These are phyloP conservation scores for Catotricha subobsoleta DNA, from an alignment of 2,888 invertebrate genomes.

Conservation along the genomic window DNA sequence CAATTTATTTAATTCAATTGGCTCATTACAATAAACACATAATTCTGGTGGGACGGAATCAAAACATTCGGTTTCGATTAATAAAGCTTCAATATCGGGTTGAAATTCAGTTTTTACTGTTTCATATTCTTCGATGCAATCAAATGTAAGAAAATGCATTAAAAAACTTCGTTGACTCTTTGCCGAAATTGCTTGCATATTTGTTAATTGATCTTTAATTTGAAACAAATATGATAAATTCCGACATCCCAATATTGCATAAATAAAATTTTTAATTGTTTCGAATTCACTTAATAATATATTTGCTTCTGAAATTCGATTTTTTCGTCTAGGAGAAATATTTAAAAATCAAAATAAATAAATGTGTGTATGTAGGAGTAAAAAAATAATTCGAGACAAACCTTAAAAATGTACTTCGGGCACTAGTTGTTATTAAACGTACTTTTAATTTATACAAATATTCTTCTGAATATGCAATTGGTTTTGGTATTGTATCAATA, in stretches of 20 bases:
- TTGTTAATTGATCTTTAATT: not conserved
- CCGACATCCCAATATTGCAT: not conserved
- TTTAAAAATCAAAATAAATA: too few species aligned
- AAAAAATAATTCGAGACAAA: too few species aligned
- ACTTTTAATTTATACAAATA: not conserved
- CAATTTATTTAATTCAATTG: slow-evolving; percentile 11
- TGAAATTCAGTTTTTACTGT: slow-evolving; percentile 3
- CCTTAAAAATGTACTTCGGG: not conserved
- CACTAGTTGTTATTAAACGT: not conserved
- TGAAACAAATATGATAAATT: not conserved
- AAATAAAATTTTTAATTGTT: not conserved
- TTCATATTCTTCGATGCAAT: slow-evolving; percentile 1
- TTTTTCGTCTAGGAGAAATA: too few species aligned
- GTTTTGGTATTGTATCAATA: not conserved
- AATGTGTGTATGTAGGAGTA: too few species aligned
- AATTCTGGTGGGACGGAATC: slow-evolving; percentile 11
- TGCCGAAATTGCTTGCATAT: not conserved
- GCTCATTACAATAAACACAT: slow-evolving; percentile 15
- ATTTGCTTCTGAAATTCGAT: not conserved
- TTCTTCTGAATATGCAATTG: not conserved
- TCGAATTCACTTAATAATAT: not conserved
- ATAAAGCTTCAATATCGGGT: slow-evolving; percentile 6
- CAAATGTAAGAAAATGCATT: not conserved
- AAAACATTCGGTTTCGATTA: slow-evolving; percentile 4
- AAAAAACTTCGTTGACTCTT: not conserved